Evolutionary conservation across 1,140 invertebrate species (phyloP).

Genomic region (Sycophaga agraensis): DNA sequence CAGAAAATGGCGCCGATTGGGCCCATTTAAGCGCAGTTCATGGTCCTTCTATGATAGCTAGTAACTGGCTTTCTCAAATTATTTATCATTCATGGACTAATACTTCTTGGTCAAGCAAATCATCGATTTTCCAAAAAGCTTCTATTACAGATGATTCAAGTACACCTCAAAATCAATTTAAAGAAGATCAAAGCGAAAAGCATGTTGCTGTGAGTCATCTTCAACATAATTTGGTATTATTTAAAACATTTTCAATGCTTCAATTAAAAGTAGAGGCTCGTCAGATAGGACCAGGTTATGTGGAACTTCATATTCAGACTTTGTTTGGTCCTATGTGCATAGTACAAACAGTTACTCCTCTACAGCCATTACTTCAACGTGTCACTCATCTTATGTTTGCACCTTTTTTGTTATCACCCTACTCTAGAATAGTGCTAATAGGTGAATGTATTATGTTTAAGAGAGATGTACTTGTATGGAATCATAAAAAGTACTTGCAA

Average conservation of each 20-base stretch:
- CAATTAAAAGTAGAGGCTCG: conserved; percentile 60
- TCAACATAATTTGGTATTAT: conserved; percentile 61
- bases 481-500: conserved; percentile 76
- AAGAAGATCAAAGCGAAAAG: conserved; percentile 25
- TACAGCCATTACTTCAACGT: conserved; percentile 76
- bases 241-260: conserved; percentile 59
- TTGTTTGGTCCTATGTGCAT: conserved; percentile 66
- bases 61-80: conserved; percentile 51
- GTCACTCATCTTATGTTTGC: conserved; percentile 77
- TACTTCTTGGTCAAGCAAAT: conserved; percentile 36
- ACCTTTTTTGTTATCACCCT: conserved; percentile 61
- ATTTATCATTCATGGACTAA: conserved; percentile 48
- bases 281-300: conserved; percentile 81
- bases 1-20: conserved; percentile 87
- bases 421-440: conserved; percentile 69
- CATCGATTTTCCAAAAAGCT: background rate
- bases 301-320: conserved; percentile 68
- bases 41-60: conserved; percentile 62
- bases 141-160: conserved; percentile 8
- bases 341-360: conserved; percentile 77
- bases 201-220: conserved; percentile 67
- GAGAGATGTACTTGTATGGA: conserved; percentile 86
- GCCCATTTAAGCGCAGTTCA: conserved; percentile 80
- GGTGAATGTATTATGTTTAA: conserved; percentile 81
- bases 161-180: background rate